phyloP scores from a whole-genome alignment of 2,113 vertebrate species.

The Lophura nycthemera region DNA sequence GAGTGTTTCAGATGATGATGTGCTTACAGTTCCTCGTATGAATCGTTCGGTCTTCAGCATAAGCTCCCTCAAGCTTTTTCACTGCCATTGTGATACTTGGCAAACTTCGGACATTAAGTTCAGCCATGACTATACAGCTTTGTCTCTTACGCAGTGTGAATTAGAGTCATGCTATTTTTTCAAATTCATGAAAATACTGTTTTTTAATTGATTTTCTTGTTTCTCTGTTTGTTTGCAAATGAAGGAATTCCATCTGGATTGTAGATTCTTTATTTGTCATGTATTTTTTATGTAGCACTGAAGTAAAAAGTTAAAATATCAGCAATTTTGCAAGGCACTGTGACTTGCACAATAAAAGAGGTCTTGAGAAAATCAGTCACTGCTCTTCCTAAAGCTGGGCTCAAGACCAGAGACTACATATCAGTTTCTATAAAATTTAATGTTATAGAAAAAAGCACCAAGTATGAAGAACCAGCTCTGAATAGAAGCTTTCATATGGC shows the following conservation, averaged over 20 bases:
- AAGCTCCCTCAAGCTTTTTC: not conserved
- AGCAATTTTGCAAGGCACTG: not conserved
- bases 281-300: not conserved
- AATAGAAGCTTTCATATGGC: not conserved
- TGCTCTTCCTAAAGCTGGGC: not conserved
- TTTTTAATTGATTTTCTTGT: not conserved
- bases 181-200: not conserved
- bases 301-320: not conserved
- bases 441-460: not conserved
- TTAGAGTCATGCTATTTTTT: not conserved
- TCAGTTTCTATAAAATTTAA: not conserved
- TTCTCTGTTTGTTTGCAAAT: not conserved
- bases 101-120: not conserved
- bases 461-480: not conserved
- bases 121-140: not conserved
- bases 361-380: not conserved
- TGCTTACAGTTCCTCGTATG: not conserved
- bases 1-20: not conserved
- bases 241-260: not conserved
- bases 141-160: not conserved
- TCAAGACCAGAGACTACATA: not conserved
- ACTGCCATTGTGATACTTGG: not conserved
- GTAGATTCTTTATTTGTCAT: not conserved
- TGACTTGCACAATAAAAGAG: not conserved
- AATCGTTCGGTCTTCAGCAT: not conserved